phyloP scores from a whole-genome alignment of 2,888 invertebrate genomes.

The Diachrysia chrysitis region DNA sequence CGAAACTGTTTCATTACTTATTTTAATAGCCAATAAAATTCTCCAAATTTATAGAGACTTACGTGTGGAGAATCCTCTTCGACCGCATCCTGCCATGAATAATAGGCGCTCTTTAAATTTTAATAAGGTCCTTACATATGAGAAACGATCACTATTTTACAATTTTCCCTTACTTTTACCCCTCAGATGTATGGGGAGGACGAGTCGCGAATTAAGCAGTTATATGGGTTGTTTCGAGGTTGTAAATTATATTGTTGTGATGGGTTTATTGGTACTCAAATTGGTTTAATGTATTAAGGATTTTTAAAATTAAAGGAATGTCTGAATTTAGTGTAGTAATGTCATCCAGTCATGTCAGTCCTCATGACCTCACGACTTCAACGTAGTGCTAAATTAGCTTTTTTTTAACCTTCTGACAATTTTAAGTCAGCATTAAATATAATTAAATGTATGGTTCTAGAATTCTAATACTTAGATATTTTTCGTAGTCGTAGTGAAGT shows the following conservation, averaged over 20 bases:
- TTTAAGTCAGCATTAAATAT: background rate
- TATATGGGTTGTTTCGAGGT: conserved; percentile 10
- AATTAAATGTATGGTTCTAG: no score
- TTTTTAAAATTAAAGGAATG: background rate
- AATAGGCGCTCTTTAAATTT: conserved; percentile 83
- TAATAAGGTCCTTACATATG: conserved; percentile 80
- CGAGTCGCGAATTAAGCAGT: conserved; percentile 64
- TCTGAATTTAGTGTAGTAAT: background rate
- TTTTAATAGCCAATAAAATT: conserved; percentile 87
- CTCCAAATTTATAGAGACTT: conserved; percentile 82
- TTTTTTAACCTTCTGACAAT: no score
- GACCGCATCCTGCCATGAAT: conserved; percentile 77
- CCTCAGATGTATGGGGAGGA: conserved; percentile 59
- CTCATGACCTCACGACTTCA: no score
- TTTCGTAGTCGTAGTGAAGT: no score
- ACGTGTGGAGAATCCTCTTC: conserved; percentile 83
- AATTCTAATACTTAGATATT: no score
- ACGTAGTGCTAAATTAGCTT: no score
- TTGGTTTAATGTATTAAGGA: background rate
- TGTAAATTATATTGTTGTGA: conserved; percentile 12
- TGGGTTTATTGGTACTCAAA: conserved; percentile 14
- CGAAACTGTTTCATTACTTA: conserved; percentile 83
- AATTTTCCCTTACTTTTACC: conserved; percentile 70
- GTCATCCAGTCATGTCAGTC: no score
- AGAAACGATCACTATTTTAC: conserved; percentile 75